Conservation (phyloP, 1,140 invertebrate species). For the Kradibia gibbosae region DNA sequence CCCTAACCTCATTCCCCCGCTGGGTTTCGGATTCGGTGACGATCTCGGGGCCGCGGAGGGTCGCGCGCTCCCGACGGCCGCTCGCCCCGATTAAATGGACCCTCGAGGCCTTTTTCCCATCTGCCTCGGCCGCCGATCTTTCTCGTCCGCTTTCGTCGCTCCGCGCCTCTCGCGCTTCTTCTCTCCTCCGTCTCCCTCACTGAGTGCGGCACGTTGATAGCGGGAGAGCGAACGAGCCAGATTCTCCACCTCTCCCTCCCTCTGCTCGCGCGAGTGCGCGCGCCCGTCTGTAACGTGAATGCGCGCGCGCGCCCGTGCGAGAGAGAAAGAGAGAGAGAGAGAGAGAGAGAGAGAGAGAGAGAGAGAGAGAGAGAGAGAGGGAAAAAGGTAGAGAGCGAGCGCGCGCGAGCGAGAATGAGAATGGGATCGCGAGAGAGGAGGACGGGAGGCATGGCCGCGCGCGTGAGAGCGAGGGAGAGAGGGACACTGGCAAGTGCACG, state of each 20-base stretch:
- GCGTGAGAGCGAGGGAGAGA: neutral
- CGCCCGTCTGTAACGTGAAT: too few species aligned
- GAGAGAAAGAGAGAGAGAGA: too few species aligned
- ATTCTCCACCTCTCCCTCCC: too few species aligned
- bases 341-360: neutral
- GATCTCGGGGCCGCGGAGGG: neutral
- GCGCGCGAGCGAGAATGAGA: neutral
- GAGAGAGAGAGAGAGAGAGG: neutral
- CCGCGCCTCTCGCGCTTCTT: neutral
- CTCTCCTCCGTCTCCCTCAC: too few species aligned
- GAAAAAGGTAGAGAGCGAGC: neutral
- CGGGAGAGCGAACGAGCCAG: too few species aligned
- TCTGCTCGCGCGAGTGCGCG: too few species aligned
- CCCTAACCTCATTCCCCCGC: constrained; percentile 8
- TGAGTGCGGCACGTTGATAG: too few species aligned
- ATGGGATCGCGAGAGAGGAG: neutral
- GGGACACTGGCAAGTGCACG: neutral
- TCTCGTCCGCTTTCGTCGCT: constrained; percentile 11
- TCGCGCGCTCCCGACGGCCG: too few species aligned
- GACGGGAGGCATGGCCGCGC: neutral
- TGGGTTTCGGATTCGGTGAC: too few species aligned
- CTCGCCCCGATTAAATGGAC: neutral
- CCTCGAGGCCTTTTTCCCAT: constrained; percentile 24
- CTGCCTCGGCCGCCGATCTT: constrained; percentile 16
- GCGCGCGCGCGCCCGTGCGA: too few species aligned